These are phyloP conservation scores for Paedocypris sp. DNA, from an alignment of 2,113 vertebrate species.

Conservation along the genomic window DNA sequence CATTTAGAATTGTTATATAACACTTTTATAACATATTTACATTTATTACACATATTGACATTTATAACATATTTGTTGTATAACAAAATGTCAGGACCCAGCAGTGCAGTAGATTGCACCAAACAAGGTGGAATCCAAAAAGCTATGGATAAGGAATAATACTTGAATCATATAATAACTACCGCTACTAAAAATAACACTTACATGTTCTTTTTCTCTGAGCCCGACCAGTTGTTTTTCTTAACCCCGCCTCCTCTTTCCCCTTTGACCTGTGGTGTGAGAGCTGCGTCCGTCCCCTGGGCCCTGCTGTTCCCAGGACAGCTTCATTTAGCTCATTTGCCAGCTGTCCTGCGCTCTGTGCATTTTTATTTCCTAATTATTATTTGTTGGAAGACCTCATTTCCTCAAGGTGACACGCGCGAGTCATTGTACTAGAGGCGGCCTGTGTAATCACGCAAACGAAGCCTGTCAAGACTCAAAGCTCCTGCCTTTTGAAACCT, in stretches of 20 bases:
- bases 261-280: no score
- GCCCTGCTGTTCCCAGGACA: constrained; percentile 9
- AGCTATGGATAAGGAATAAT: no score
- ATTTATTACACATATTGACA: no score
- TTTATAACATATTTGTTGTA: no score
- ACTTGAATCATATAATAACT: no score
- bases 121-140: no score
- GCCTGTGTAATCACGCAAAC: constrained; percentile 42
- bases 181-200: no score
- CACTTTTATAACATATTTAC: no score
- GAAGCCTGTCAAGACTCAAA: constrained; percentile 25
- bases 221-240: background rate
- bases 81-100: no score
- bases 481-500: no score
- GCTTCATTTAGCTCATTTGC: constrained; percentile 22
- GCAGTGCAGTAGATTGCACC: no score
- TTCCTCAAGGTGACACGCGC: constrained; percentile 40
- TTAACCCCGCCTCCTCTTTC: background rate
- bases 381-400: constrained; percentile 34
- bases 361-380: constrained; percentile 39
- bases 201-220: background rate
- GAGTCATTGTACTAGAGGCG: constrained; percentile 23
- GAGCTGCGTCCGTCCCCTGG: background rate
- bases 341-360: constrained; percentile 20
- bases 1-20: no score